Base-by-base conservation (phyloP, 2,888 invertebrate genomes). In the Pherbina coryleti region DNA sequence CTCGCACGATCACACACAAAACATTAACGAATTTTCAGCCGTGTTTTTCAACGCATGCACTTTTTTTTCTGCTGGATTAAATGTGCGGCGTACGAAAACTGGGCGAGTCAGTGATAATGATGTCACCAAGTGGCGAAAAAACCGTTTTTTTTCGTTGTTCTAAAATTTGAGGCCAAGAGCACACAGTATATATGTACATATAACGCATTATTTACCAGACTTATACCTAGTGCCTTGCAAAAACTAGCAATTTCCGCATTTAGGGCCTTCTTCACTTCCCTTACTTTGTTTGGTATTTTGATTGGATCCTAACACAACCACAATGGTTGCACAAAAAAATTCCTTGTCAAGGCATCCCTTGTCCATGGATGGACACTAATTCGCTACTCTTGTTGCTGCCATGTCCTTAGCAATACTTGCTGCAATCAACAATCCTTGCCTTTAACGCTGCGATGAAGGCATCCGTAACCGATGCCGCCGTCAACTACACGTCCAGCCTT, bases 401-500 rank as follows among this genome's bases (percentile, higher is more conserved):
- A 60, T 75, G 75, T 75, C 53, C 75, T 11, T 17, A 66, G 37
- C 67, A 75, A 66, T 67, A 62, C 34, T 22, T 31, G 73, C 62
- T 31, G 64, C 75, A 75, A 75, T 75, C 75, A 66, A 75, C 66
- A 75, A 66, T 53, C 75, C 75, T 53, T 66, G 28, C 37, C 60
- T 22, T 8, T 31, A 37, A n/a, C 19, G 9, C 31, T n/a, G 5
- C 73, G 44, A 34, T 55, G 34, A 53, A 69, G 69, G 51, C 57
- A 72, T 51, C 53, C 57, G 49, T 17, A 17, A 37, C 19, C 22
- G 22, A 14, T 55, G 71, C 51, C 60, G 60, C 25, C 37, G 37
- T 34, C 60, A 25, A 25, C 25, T 49, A 44, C 28, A 49, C 64
- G 37, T 31, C 34, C 49, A 55, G 77, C 77, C 74, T 25, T 31